Percentiles rank a stretch among this genome's conserved stretches.
These are phyloP conservation scores for Barbus barbus DNA, from an alignment of 2,113 vertebrate genomes.

Conservation along the genomic window DNA sequence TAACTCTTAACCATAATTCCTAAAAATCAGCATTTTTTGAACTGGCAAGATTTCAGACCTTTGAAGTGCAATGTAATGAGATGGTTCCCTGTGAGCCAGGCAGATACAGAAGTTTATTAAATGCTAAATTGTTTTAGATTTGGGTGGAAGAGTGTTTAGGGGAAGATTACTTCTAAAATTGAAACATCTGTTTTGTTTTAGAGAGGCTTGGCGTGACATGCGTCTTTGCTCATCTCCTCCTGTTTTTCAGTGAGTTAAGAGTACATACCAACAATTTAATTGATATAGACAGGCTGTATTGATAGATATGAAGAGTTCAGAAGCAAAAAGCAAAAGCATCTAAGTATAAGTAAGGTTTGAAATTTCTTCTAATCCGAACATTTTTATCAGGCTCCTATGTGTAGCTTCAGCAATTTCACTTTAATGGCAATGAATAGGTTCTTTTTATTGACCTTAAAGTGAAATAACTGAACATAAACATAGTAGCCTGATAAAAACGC, in stretches of 20 bases:
- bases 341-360: no score
- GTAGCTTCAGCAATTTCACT: no score
- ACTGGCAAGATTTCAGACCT: not conserved
- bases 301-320: no score
- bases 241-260: constrained; percentile 2
- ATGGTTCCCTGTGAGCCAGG: not conserved
- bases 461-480: no score
- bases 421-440: no score
- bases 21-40: not conserved
- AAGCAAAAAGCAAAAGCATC: no score
- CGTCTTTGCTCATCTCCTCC: constrained; percentile 27
- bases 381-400: no score
- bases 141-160: constrained; percentile 1
- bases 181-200: constrained; percentile 51
- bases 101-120: constrained; percentile 32
- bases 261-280: not conserved
- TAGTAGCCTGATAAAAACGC: no score
- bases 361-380: no score
- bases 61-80: not conserved
- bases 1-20: not conserved
- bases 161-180: constrained; percentile 22
- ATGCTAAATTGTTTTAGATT: not conserved
- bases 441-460: no score
- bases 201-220: constrained; percentile 29
- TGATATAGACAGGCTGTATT: no score